phyloP scores from a whole-genome alignment of 2,888 invertebrate genomes.

The Tribolium freemani region DNA sequence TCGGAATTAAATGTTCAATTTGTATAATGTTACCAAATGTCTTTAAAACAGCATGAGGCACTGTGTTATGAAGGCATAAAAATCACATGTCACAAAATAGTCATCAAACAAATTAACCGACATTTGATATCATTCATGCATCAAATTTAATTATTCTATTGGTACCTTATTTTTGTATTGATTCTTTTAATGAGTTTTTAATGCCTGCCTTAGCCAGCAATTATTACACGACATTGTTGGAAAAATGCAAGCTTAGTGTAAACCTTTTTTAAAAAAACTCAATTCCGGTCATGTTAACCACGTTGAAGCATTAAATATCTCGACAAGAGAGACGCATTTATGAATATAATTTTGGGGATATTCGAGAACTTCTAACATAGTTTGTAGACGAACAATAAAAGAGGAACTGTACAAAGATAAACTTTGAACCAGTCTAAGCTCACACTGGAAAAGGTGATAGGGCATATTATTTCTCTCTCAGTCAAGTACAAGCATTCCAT shows the following conservation, averaged over 20 bases:
- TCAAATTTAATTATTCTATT: neutral
- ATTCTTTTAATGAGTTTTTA: neutral
- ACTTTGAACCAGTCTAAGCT: constrained; percentile 18
- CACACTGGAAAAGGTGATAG: constrained; percentile 1
- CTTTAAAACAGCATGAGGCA: neutral
- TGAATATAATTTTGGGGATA: constrained; percentile 1
- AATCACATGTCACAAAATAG: neutral
- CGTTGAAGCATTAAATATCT: neutral
- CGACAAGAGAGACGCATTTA: neutral
- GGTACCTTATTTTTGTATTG: neutral
- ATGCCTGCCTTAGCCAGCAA: neutral
- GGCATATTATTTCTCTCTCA: neutral
- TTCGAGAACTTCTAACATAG: constrained; percentile 6
- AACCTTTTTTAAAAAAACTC: neutral
- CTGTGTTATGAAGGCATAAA: neutral
- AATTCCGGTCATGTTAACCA: neutral
- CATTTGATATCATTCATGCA: neutral
- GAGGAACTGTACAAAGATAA: constrained; percentile 21
- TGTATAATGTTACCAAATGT: neutral
- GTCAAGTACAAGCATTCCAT: neutral
- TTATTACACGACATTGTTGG: neutral
- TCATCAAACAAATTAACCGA: neutral
- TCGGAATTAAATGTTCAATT: neutral
- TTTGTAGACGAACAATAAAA: constrained; percentile 13
- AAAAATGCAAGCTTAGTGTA: no score